Conservation (phyloP, 2,888 invertebrate species). For the Piscicola geometra region DNA sequence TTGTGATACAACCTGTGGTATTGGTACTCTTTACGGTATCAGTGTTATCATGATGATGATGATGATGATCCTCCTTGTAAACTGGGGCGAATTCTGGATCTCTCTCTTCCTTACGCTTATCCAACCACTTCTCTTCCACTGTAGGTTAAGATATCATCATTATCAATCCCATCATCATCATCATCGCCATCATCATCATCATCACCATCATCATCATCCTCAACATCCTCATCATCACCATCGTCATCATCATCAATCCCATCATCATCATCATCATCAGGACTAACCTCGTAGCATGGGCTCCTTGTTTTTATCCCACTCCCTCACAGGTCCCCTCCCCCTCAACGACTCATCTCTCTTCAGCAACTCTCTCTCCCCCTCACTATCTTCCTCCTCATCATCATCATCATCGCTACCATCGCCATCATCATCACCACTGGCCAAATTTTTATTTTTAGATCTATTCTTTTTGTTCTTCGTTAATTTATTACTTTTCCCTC, state of each 20-base stretch:
- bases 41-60: too few species aligned
- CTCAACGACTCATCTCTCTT: constrained; percentile 40
- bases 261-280: not conserved
- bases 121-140: constrained; percentile 37
- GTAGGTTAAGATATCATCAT: too few species aligned
- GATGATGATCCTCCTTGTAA: constrained; percentile 23
- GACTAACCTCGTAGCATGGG: not conserved
- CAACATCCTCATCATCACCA: not conserved
- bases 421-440: not conserved
- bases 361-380: constrained; percentile 14
- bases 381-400: constrained; percentile 15
- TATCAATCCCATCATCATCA: too few species aligned
- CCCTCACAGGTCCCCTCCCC: constrained; percentile 39
- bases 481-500: not conserved
- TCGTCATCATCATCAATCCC: too few species aligned
- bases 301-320: constrained; percentile 43
- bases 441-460: not conserved
- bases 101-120: constrained; percentile 37
- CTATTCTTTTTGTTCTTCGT: too few species aligned
- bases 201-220: not conserved
- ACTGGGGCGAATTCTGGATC: constrained; percentile 42
- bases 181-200: too few species aligned
- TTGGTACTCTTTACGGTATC: too few species aligned
- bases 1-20: not conserved
- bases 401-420: not conserved